These are phyloP conservation scores for Erpobdella octoculata DNA, from an alignment of 2,888 invertebrate genomes.

Conservation along the genomic window DNA sequence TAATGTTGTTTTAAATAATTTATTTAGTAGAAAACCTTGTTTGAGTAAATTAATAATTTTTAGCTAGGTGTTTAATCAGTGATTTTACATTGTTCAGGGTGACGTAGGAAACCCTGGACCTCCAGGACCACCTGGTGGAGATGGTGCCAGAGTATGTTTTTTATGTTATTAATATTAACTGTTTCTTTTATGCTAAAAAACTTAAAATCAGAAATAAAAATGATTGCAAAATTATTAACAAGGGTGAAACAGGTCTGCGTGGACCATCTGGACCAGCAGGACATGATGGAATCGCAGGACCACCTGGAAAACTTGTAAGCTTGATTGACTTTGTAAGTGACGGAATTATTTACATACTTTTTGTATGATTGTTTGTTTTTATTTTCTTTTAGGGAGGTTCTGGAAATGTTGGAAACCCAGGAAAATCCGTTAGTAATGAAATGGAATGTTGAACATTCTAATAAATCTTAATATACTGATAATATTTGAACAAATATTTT, in stretches of 20 bases:
- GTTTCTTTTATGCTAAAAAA: neutral
- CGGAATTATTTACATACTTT: neutral
- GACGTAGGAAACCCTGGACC: constrained; percentile 15
- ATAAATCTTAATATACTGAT: no score
- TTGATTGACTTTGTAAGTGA: no score
- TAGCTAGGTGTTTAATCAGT: neutral
- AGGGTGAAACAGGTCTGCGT: constrained; percentile 25
- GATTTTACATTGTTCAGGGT: neutral
- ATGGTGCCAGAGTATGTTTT: constrained; percentile 18
- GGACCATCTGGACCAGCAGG: constrained; percentile 24
- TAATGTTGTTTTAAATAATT: neutral
- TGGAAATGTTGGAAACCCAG: constrained; percentile 17
- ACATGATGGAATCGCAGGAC: constrained; percentile 23
- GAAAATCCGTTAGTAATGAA: constrained; percentile 20
- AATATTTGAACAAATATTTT: no score
- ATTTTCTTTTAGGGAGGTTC: constrained; percentile 6
- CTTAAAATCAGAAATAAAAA: no score
- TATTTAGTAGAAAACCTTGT: neutral
- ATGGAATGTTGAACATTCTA: no score
- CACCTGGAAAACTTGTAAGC: constrained; percentile 20
- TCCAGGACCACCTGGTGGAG: constrained; percentile 19
- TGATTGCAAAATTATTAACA: neutral
- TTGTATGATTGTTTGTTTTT: neutral
- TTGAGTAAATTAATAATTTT: neutral
- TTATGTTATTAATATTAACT: neutral